Evolutionary conservation across 2,888 invertebrate genomes (phyloP).

Genomic region (Cyclophora albipunctata): DNA sequence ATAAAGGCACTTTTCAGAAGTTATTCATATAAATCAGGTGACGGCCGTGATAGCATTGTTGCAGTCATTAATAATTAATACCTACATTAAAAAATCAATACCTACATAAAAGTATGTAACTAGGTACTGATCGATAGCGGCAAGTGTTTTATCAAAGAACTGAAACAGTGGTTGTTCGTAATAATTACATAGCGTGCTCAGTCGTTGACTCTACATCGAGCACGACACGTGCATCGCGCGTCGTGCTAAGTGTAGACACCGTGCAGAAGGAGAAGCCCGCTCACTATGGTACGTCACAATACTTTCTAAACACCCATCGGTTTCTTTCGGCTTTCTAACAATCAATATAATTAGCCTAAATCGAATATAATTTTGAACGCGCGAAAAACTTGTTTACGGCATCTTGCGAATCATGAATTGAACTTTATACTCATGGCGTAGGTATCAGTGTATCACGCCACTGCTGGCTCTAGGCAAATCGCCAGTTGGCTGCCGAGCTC

Average conservation of each 20-base stretch:
- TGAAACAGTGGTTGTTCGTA: conserved; percentile 36
- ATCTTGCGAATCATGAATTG: conserved; percentile 42
- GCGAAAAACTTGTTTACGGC: conserved; percentile 31
- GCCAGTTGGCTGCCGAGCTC: conserved; percentile 67
- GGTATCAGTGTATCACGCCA: conserved; percentile 34
- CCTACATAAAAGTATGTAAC: conserved; percentile 11
- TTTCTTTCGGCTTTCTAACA: conserved; percentile 1
- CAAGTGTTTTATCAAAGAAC: conserved; percentile 48
- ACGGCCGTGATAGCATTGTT: conserved; percentile 4
- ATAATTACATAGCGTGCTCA: conserved; percentile 28
- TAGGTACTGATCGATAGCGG: conserved; percentile 45
- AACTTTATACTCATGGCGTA: conserved; percentile 62
- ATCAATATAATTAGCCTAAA: no score
- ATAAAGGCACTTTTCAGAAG: background rate
- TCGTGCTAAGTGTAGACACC: conserved; percentile 19
- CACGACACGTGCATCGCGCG: conserved; percentile 41
- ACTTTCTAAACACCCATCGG: conserved; percentile 14
- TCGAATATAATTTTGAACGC: conserved; percentile 14
- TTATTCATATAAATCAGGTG: background rate
- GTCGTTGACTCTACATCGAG: conserved; percentile 34
- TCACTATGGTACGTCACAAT: conserved; percentile 38
- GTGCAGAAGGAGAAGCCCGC: conserved; percentile 29
- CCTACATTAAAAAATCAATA: conserved; percentile 12
- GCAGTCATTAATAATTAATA: conserved; percentile 11
- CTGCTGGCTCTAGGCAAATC: conserved; percentile 46